phyloP scores from a whole-genome alignment of 2,888 invertebrate species.

The Philereme transversata region DNA sequence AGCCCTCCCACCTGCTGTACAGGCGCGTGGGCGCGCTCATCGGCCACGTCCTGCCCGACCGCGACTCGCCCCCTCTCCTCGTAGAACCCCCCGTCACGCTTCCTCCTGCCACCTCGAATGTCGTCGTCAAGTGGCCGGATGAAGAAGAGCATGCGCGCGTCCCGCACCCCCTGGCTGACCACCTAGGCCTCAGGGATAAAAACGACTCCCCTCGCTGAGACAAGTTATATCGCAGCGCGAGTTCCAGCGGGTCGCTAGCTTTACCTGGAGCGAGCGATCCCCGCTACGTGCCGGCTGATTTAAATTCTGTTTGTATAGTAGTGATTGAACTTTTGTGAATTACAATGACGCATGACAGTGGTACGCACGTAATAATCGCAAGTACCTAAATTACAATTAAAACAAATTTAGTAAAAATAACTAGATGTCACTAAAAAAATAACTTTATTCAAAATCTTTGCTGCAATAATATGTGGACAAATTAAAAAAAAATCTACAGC shows the following conservation, averaged over 20 bases:
- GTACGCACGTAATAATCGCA: constrained; percentile 2
- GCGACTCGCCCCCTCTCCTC: constrained; percentile 66
- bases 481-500: background rate
- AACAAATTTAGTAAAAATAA: too few relatives aligned
- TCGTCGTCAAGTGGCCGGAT: constrained; percentile 76
- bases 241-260: constrained; percentile 12
- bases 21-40: constrained; percentile 68
- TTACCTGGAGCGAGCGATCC: constrained; percentile 6
- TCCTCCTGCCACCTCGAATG: constrained; percentile 62
- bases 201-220: constrained; percentile 28
- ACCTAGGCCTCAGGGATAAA: constrained; percentile 65
- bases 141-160: constrained; percentile 59
- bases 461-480: too few relatives aligned
- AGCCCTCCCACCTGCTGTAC: constrained; percentile 58
- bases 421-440: too few relatives aligned
- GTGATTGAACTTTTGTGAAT: constrained; percentile 20
- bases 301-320: constrained; percentile 19
- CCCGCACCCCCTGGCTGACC: constrained; percentile 64
- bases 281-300: constrained; percentile 10
- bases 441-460: constrained; percentile 2
- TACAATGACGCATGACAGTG: constrained; percentile 6
- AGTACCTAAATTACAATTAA: constrained; percentile 1
- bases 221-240: constrained; percentile 6
- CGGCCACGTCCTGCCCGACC: constrained; percentile 68
- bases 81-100: constrained; percentile 76